These are phyloP conservation scores for Orchesella cincta DNA, from an alignment of 1,140 invertebrate species.

Conservation along the genomic window DNA sequence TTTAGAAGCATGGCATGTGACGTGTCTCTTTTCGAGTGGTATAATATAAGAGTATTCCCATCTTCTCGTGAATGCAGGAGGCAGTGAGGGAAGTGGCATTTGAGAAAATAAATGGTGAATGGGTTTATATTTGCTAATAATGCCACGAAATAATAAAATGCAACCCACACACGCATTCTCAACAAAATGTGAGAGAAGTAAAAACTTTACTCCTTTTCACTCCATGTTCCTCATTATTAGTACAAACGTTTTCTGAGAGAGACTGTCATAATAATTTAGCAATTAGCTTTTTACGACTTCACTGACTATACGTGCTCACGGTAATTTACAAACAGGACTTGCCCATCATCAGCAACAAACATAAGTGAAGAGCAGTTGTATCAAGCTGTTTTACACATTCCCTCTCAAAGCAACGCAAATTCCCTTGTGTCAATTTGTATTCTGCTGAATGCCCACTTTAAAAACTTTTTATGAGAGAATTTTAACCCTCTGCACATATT, in stretches of 20 bases:
- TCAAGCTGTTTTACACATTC: neutral
- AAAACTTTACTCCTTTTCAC: neutral
- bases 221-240: slow-evolving; percentile 13
- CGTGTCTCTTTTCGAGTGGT: neutral
- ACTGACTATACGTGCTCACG: slow-evolving; percentile 26
- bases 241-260: slow-evolving; percentile 1
- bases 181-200: slow-evolving; percentile 6
- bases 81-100: neutral
- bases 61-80: too few species aligned
- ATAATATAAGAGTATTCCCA: neutral
- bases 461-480: slow-evolving; percentile 1
- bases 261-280: slow-evolving; percentile 30
- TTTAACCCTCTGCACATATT: slow-evolving; percentile 3
- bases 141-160: slow-evolving; percentile 30
- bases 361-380: neutral
- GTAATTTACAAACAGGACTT: slow-evolving; percentile 30
- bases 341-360: slow-evolving; percentile 1
- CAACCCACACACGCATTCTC: slow-evolving; percentile 11
- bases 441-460: neutral
- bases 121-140: slow-evolving; percentile 27
- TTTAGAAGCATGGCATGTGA: neutral
- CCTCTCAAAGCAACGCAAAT: slow-evolving; percentile 1
- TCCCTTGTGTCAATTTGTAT: slow-evolving; percentile 25
- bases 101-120: slow-evolving; percentile 24
- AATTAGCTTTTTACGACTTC: slow-evolving; percentile 26